Conservation (phyloP, 2,888 invertebrate genomes). For the Apomyelois bistriatella region DNA sequence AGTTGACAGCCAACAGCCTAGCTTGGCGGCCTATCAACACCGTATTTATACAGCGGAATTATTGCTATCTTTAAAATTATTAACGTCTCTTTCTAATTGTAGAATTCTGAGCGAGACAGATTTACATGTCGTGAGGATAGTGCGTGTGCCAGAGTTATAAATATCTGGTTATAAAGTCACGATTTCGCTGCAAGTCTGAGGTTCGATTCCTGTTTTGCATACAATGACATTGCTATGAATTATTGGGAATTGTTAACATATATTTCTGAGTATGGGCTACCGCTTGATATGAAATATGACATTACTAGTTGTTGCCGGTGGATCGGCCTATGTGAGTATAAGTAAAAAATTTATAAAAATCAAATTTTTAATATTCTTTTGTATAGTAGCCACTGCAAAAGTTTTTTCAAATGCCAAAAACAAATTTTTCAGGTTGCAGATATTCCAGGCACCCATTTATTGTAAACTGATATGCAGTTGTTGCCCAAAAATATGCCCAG, state of each 20-base stretch:
- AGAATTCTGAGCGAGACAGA: neutral
- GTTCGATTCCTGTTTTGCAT: constrained; percentile 5
- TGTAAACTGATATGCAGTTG: too few species aligned
- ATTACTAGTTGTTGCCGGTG: neutral
- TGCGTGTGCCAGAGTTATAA: constrained; percentile 4
- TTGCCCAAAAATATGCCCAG: too few species aligned
- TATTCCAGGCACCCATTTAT: too few species aligned
- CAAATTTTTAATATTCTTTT: too few species aligned
- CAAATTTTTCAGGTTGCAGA: too few species aligned
- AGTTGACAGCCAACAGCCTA: constrained; percentile 2
- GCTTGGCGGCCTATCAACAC: constrained; percentile 8
- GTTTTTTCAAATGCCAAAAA: too few species aligned
- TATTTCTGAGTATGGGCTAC: constrained; percentile 3
- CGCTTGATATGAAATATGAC: constrained; percentile 1
- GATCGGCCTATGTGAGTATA: too few species aligned
- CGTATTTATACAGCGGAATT: constrained; percentile 6
- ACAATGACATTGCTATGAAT: constrained; percentile 7
- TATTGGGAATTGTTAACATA: constrained; percentile 7
- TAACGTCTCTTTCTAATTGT: neutral
- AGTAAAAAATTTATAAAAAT: too few species aligned
- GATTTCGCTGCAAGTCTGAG: neutral
- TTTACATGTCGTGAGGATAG: constrained; percentile 1
- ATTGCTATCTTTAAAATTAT: constrained; percentile 3
- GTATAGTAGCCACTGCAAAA: too few species aligned
- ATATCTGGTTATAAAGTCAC: constrained; percentile 6